Conservation (phyloP, 2,888 invertebrate species). For the Harmothoe impar region DNA sequence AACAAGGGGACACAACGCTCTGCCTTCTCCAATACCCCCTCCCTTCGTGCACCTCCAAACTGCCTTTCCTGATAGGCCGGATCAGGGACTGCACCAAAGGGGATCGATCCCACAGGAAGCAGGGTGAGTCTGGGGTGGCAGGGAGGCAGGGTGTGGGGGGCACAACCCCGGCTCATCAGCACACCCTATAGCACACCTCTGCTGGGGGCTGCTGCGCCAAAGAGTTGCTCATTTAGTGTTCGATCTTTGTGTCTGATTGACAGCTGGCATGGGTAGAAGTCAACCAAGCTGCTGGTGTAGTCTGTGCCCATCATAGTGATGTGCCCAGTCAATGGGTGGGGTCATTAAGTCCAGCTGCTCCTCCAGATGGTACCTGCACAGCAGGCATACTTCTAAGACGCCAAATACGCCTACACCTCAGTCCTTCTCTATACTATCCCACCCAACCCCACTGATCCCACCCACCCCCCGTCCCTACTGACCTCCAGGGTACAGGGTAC, state of each 20-base stretch:
- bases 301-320: neutral
- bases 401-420: neutral
- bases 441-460: neutral
- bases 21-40: neutral
- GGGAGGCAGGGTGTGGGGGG: neutral
- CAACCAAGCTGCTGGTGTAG: neutral
- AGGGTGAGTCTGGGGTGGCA: neutral
- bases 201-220: neutral
- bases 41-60: neutral
- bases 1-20: neutral
- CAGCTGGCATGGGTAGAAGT: neutral
- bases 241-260: neutral
- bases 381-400: neutral
- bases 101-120: neutral
- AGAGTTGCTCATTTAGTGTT: neutral
- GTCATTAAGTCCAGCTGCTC: neutral
- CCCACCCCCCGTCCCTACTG: neutral
- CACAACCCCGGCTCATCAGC: neutral
- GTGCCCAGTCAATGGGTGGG: constrained; percentile 15
- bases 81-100: neutral
- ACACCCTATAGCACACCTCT: neutral
- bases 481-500: neutral
- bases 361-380: neutral
- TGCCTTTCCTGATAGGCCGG: constrained; percentile 3
- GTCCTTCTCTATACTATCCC: neutral